Evolutionary conservation across 2,888 invertebrate species (phyloP).

Genomic region (Drosophila kanekoi): DNA sequence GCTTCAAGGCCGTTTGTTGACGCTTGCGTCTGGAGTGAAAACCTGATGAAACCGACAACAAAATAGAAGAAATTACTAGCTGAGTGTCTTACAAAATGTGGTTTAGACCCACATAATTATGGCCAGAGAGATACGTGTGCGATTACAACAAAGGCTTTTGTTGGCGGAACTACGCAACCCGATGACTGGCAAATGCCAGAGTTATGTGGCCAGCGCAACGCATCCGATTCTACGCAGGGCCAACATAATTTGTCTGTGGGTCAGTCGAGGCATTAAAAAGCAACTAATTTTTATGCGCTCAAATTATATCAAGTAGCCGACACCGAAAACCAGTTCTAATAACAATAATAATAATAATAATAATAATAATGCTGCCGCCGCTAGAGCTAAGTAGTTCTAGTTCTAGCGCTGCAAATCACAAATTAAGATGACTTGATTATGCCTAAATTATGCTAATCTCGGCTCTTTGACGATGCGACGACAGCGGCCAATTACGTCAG

Average conservation of each 20-base stretch:
- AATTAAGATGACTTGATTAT: conserved; percentile 57
- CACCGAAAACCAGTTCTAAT: conserved; percentile 43
- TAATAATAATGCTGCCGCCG: background rate
- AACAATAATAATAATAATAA: conserved; percentile 1
- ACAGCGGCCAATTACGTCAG: conserved; percentile 61
- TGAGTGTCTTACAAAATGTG: conserved; percentile 37
- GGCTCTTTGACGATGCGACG: conserved; percentile 49
- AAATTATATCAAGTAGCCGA: conserved; percentile 33
- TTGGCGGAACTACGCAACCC: conserved; percentile 38
- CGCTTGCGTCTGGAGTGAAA: conserved; percentile 24
- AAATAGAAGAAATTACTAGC: conserved; percentile 52
- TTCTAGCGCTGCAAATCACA: conserved; percentile 48
- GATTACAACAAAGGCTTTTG: conserved; percentile 31
- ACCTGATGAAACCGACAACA: conserved; percentile 29
- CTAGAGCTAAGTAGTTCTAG: conserved; percentile 34
- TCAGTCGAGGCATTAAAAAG: conserved; percentile 33
- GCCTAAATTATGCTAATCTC: conserved; percentile 55
- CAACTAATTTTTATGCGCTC: conserved; percentile 30
- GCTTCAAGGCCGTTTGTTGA: conserved; percentile 53
- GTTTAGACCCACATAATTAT: conserved; percentile 41
- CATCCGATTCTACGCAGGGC: conserved; percentile 6
- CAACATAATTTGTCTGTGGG: conserved; percentile 36
- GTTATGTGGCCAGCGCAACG: conserved; percentile 1
- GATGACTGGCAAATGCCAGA: conserved; percentile 31
- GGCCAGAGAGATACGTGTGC: conserved; percentile 20